Base-by-base conservation (phyloP, 2,888 invertebrate species). In the Campoplex capitator region DNA sequence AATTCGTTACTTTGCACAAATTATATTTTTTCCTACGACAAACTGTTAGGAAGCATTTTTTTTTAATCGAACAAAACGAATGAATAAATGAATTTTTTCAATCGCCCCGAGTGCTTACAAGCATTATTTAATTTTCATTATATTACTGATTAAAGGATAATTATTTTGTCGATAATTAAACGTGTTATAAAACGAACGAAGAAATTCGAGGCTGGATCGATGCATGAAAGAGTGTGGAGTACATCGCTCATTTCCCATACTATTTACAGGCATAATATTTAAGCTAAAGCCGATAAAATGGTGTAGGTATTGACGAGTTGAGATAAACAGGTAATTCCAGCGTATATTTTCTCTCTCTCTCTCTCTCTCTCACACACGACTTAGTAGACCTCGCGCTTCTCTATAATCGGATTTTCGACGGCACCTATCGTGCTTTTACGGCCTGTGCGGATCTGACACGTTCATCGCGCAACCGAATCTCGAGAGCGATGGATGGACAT, bases 361-460 rank as follows among this genome's bases (percentile, higher is more conserved):
- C 23, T 23, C 23, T 23, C 23, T 23, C 91, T 82, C 90, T 88
- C 85, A 88, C 87, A 75, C 88, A 83, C 81, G 88, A 85, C 86
- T 88, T 85, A 77, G 83, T 86, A 88, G 89, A 83, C 88, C 83
- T 32, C 48, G 82, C 88, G 88, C 89, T 86, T 88, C 82, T 89
- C 89, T 86, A 90, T 92, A 92, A 92, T 91, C 91, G 91, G 90
- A 92, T 92, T 91, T 90, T 89, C 51, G 75, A 84, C 56, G 42
- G 38, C 67, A 77, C 82, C 77, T 73, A 73, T 80, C 65, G 23
- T 42, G 77, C 54, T 16, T 51, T 45, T 51, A 13, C 65, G 58
- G 23, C 6, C 42, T 51, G 32, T 51, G 42, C 56, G 28, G 42
- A n/a, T 35, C 38, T 35, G 35, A 48, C 35, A 23, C 75, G 68